A percentile compares a stretch with the other conserved stretches of the same genome.
Conservation (phyloP, 2,888 invertebrate genomes). For the Noctua fimbriata region DNA sequence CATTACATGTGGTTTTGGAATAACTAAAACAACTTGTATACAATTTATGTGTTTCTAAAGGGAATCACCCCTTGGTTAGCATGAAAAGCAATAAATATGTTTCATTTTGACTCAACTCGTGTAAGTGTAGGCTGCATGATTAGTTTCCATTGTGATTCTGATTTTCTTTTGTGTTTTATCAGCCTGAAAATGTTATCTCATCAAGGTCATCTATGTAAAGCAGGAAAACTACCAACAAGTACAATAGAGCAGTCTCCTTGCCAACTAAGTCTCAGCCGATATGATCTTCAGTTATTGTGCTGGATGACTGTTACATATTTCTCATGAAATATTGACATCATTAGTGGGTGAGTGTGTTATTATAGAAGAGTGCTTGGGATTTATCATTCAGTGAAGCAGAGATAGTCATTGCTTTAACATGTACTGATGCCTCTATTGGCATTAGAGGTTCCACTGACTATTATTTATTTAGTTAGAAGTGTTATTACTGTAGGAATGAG, state of each 20-base stretch:
- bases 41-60: conserved; percentile 35
- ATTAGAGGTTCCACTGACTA: not conserved
- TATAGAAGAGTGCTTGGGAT: conserved; percentile 3
- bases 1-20: conserved; percentile 54
- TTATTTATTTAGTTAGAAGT: not conserved
- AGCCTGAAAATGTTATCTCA: conserved; percentile 43
- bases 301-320: conserved; percentile 28
- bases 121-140: conserved; percentile 11
- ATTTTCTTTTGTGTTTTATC: conserved; percentile 55
- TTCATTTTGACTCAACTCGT: conserved; percentile 23
- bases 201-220: conserved; percentile 56
- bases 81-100: conserved; percentile 27
- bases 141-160: conserved; percentile 32
- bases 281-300: conserved; percentile 50
- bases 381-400: not conserved
- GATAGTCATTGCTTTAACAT: not conserved
- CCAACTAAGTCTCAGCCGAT: conserved; percentile 27
- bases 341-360: conserved; percentile 30
- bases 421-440: not conserved
- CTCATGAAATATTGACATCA: conserved; percentile 29
- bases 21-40: conserved; percentile 39
- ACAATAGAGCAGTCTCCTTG: conserved; percentile 46
- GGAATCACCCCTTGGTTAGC: conserved; percentile 12
- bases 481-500: not conserved
- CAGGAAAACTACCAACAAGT: conserved; percentile 44